Evolutionary conservation across 2,888 invertebrate species (phyloP).

Genomic region (Leptogaster cylindrica): DNA sequence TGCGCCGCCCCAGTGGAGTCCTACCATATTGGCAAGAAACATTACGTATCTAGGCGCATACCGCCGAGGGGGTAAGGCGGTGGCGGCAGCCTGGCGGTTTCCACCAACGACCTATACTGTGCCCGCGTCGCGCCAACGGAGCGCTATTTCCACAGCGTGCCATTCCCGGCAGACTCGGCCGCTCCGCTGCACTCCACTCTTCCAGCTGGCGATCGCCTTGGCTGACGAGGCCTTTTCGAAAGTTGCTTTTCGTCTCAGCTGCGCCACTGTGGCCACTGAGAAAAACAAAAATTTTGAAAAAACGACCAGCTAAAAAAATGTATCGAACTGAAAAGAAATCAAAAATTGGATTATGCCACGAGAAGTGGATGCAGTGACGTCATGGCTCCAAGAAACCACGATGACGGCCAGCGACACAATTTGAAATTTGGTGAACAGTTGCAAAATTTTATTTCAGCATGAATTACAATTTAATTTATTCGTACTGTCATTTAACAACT

Average conservation of each 20-base stretch:
- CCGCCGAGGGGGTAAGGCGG: not conserved
- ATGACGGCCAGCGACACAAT: conserved; percentile 5
- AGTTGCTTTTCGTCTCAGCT: conserved; percentile 35
- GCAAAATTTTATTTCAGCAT: conserved; percentile 21
- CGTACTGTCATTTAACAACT: conserved; percentile 1
- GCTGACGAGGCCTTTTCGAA: conserved; percentile 31
- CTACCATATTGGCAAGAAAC: conserved; percentile 30
- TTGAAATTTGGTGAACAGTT: conserved; percentile 18
- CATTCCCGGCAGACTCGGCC: conserved; percentile 11
- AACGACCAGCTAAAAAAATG: too few relatives aligned
- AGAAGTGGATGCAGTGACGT: conserved; percentile 27
- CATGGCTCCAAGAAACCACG: conserved; percentile 13
- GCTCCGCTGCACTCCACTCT: conserved; percentile 4
- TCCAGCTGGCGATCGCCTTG: conserved; percentile 4
- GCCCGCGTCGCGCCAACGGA: not conserved
- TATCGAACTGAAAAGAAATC: conserved; percentile 24
- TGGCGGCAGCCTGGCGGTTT: conserved; percentile 13
- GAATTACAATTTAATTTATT: not conserved
- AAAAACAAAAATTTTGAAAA: not conserved
- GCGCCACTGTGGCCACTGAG: conserved; percentile 1
- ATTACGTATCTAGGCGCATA: conserved; percentile 5
- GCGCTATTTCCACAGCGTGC: conserved; percentile 13
- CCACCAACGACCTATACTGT: conserved; percentile 6
- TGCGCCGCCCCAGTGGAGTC: conserved; percentile 13
- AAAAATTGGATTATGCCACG: conserved; percentile 16